phyloP scores from a whole-genome alignment of 1,140 invertebrate genomes.

The Nixonia krombeini region DNA sequence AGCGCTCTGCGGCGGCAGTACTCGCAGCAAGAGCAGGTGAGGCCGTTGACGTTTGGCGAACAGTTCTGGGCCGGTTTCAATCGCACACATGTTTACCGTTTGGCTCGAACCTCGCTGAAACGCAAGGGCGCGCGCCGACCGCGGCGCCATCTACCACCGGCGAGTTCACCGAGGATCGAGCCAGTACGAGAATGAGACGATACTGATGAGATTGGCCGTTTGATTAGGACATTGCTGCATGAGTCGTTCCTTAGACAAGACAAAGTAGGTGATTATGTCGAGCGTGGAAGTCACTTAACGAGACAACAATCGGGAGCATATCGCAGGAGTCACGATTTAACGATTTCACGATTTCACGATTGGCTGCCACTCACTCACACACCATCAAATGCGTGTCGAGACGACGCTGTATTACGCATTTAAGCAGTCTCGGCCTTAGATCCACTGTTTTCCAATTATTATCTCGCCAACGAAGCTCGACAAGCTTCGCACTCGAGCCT shows the following conservation, averaged over 20 bases:
- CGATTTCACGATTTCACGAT: too few relatives aligned
- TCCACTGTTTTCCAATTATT: too few relatives aligned
- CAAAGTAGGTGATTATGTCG: neutral
- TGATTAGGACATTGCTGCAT: constrained; percentile 32
- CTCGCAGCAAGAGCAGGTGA: constrained; percentile 85
- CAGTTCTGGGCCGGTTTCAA: constrained; percentile 17
- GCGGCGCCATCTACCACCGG: too few relatives aligned
- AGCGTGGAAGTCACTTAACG: constrained; percentile 25
- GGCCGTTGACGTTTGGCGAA: constrained; percentile 17
- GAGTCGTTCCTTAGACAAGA: constrained; percentile 40
- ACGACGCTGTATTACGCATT: too few relatives aligned
- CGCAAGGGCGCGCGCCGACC: too few relatives aligned
- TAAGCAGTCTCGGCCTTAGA: too few relatives aligned
- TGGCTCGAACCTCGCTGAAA: constrained; percentile 11
- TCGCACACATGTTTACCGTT: constrained; percentile 23
- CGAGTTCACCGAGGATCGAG: constrained; percentile 1
- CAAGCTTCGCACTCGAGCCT: too few relatives aligned
- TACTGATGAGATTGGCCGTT: constrained; percentile 18
- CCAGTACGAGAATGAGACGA: constrained; percentile 14
- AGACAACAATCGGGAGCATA: constrained; percentile 1
- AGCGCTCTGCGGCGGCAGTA: constrained; percentile 88
- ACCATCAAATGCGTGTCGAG: too few relatives aligned
- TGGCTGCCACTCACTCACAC: too few relatives aligned
- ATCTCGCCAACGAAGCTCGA: too few relatives aligned
- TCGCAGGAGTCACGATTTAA: too few relatives aligned